phyloP scores from a whole-genome alignment of 2,888 invertebrate species.

The Napeogenes inachia region DNA sequence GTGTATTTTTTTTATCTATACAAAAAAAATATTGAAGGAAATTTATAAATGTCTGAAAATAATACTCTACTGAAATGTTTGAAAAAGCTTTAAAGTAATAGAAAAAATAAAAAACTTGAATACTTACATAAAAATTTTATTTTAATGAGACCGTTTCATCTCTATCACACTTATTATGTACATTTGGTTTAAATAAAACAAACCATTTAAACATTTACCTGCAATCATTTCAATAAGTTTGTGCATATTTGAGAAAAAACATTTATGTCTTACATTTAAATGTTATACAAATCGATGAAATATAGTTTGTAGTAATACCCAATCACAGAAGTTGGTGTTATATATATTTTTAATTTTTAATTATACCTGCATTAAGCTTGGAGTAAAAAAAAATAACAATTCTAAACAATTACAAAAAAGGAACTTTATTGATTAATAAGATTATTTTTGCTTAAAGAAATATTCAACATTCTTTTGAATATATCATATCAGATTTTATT shows the following conservation, averaged over 20 bases:
- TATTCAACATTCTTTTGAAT: too few species aligned
- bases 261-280: slow-evolving; percentile 56
- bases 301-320: slow-evolving; percentile 50
- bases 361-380: slow-evolving; percentile 45
- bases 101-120: slow-evolving; percentile 35
- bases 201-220: slow-evolving; percentile 69
- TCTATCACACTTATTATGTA: slow-evolving; percentile 77
- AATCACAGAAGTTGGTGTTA: slow-evolving; percentile 64
- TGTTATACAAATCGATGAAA: slow-evolving; percentile 63
- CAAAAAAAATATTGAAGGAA: too few species aligned
- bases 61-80: too few species aligned
- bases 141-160: slow-evolving; percentile 77
- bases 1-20: too few species aligned
- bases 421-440: too few species aligned
- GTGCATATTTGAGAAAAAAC: slow-evolving; percentile 74
- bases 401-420: too few species aligned
- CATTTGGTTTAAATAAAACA: slow-evolving; percentile 77
- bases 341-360: slow-evolving; percentile 45
- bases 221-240: slow-evolving; percentile 70
- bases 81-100: neutral
- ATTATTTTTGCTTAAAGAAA: too few species aligned
- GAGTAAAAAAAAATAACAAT: neutral
- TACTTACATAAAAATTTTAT: slow-evolving; percentile 74
- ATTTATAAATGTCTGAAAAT: too few species aligned
- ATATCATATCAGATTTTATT: too few species aligned